Base-by-base conservation (phyloP, 2,113 vertebrate genomes). In the Craseonycteris thonglongyai region DNA sequence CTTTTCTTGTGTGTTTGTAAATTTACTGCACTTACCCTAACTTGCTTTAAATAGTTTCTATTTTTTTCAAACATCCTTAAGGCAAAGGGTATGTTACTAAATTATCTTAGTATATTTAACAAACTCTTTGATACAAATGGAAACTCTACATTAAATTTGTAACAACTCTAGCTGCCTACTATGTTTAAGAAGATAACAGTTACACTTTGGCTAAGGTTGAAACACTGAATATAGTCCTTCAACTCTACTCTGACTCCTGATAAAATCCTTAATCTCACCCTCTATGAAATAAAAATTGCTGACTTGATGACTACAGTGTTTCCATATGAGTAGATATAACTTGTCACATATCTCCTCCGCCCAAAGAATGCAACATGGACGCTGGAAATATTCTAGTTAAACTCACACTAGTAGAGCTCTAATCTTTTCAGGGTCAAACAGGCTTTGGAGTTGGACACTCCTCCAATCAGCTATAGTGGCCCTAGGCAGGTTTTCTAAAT, bases 41-140 rank as follows among this genome's bases (percentile, higher is more conserved):
- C 93, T 90, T 63, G 76, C 58, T 95, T 94, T 47, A 91, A 92
- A 82, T 65, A 76, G 68, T 74, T 95, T 72, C 38, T 35, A 1
- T 83, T 87, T 84, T 65, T 51, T 45, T 87, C n/a, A 94, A 88
- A 85, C 51, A 91, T 92, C 94, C 93, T 95, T 93, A 93, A 91
- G 63, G 66, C 42, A 75, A 83, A 92, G 35, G 49, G 24, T 28
- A 42, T 74, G 18, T 68, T 71, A 56, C 75, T 66, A 93, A 80
- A 84, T 88, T 61, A 90, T 86, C 74, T 68, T 45, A 35, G n/a
- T 56, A 59, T 65, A 84, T 14, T 63, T 68, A 80, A 71, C 63
- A 69, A 86, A 82, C 33, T 51, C 24, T 88, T 42, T 89, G 83
- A 78, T 71, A 81, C 87, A 72, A 80, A 80, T 30, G 24, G 49